Evolutionary conservation across 2,113 vertebrate species (phyloP).

Genomic region (Nerophis lumbriciformis): DNA sequence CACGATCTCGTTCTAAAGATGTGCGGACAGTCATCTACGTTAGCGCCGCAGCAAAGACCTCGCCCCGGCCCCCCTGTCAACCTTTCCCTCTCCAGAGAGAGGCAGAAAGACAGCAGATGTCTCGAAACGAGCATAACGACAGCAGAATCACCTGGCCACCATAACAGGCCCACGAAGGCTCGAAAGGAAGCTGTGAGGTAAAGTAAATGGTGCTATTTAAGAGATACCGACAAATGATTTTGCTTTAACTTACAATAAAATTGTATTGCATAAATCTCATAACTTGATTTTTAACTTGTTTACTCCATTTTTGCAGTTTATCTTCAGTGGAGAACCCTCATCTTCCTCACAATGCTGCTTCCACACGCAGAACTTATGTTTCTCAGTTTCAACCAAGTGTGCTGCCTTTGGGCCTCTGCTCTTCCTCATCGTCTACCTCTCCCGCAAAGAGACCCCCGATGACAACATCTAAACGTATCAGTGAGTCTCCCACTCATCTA

Average conservation of each 20-base stretch:
- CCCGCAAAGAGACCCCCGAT: constrained; percentile 51
- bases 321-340: constrained; percentile 72
- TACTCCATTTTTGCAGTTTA: constrained; percentile 43
- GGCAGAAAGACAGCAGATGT: constrained; percentile 27
- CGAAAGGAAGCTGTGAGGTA: constrained; percentile 76
- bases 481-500: constrained; percentile 45
- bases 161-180: constrained; percentile 59
- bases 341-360: constrained; percentile 51
- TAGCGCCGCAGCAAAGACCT: constrained; percentile 67
- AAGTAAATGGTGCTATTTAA: neutral
- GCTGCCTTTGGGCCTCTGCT: constrained; percentile 23
- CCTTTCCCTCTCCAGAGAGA: constrained; percentile 25
- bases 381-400: constrained; percentile 32
- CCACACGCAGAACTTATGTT: constrained; percentile 49
- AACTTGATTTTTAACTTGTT: no score
- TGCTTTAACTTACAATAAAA: neutral
- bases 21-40: constrained; percentile 52
- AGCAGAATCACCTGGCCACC: constrained; percentile 53
- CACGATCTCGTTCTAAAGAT: constrained; percentile 76
- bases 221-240: neutral
- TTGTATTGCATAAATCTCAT: neutral
- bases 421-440: constrained; percentile 26
- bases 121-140: constrained; percentile 52
- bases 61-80: constrained; percentile 62
- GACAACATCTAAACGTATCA: constrained; percentile 45